phyloP scores from a whole-genome alignment of 2,113 vertebrate genomes.

The Tragelaphus scriptus region DNA sequence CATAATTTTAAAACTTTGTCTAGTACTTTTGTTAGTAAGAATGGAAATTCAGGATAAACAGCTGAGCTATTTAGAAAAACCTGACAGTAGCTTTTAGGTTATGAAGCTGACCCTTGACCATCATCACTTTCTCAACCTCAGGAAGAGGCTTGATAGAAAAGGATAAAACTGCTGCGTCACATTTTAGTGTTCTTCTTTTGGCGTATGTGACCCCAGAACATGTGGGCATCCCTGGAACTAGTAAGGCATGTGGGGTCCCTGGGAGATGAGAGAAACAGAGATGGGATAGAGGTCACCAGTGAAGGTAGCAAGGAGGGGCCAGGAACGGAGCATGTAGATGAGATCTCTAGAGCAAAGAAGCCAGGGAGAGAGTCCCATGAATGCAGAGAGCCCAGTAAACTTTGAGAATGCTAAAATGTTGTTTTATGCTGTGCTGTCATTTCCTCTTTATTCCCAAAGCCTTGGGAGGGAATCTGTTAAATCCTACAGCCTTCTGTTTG shows the following conservation, averaged over 20 bases:
- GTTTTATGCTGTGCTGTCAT: not conserved
- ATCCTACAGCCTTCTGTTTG: not conserved
- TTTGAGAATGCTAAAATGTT: not conserved
- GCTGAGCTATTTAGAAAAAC: not conserved
- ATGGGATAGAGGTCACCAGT: not conserved
- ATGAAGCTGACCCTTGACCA: not conserved
- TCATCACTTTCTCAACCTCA: not conserved
- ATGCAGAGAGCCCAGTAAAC: not conserved
- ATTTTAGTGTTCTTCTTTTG: not conserved
- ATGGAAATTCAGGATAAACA: not conserved
- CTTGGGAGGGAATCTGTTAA: not conserved
- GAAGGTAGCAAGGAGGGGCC: not conserved
- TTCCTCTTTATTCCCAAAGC: not conserved
- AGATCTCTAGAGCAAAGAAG: not conserved
- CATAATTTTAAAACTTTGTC: not conserved
- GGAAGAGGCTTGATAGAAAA: not conserved
- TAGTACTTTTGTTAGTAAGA: not conserved
- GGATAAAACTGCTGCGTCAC: not conserved
- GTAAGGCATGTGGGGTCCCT: not conserved
- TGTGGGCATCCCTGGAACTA: not conserved
- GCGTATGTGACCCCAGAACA: not conserved
- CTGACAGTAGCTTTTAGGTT: not conserved
- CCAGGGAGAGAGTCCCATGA: not conserved
- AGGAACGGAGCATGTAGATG: no score
- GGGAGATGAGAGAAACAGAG: not conserved